A percentile compares a stretch with the other conserved stretches of the same genome.
phyloP scores from a whole-genome alignment of 1,140 invertebrate species.

The Achatina immaculata region DNA sequence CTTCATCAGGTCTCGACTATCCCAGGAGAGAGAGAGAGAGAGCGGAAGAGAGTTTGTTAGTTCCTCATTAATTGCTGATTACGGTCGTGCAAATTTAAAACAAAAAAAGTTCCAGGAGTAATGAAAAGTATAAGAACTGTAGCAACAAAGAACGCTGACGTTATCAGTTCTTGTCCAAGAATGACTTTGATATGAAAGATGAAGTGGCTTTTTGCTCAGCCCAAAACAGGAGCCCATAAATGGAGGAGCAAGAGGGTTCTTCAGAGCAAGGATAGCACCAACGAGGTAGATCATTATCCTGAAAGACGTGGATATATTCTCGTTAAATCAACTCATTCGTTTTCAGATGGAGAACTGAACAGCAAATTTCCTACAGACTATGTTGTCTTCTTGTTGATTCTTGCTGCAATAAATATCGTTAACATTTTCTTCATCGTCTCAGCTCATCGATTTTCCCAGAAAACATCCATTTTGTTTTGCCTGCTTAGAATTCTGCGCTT shows the following conservation, averaged over 20 bases:
- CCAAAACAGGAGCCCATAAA: neutral
- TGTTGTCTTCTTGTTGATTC: neutral
- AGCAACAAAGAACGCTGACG: neutral
- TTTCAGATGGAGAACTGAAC: too few species aligned
- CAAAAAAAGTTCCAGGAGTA: too few species aligned
- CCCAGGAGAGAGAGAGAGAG: slow-evolving; percentile 2
- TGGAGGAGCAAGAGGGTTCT: neutral
- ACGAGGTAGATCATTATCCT: neutral
- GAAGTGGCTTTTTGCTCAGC: neutral
- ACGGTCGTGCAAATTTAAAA: too few species aligned
- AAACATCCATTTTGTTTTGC: too few species aligned
- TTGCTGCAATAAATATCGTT: neutral
- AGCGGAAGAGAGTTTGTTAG: neutral
- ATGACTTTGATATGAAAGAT: neutral
- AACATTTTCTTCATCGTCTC: neutral
- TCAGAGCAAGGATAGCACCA: neutral
- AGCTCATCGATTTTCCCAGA: neutral
- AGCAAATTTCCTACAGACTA: neutral
- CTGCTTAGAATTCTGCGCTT: too few species aligned
- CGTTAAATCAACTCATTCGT: too few species aligned
- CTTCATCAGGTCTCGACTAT: too few species aligned
- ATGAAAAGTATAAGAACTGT: too few species aligned
- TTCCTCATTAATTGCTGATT: neutral
- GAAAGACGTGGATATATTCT: neutral
- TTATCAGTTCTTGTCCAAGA: neutral